phyloP scores from a whole-genome alignment of 2,113 vertebrate genomes.

The Morone chrysops region DNA sequence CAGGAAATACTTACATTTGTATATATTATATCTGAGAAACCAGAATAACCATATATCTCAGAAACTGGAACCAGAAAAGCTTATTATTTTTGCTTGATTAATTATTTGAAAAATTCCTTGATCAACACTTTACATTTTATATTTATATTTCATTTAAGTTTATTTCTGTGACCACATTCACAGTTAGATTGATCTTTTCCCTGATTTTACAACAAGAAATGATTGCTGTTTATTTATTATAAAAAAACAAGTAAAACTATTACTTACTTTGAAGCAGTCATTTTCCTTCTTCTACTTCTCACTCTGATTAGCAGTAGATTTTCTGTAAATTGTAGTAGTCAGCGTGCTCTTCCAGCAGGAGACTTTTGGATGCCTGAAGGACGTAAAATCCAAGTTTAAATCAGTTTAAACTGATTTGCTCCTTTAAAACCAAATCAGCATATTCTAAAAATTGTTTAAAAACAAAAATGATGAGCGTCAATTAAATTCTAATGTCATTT shows the following conservation, averaged over 20 bases:
- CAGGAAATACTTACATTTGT: neutral
- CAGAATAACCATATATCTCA: too few species aligned
- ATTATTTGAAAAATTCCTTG: neutral
- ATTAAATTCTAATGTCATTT: neutral
- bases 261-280: neutral
- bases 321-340: neutral
- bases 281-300: neutral
- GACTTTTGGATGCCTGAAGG: neutral
- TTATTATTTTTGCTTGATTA: neutral
- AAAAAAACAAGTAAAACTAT: neutral
- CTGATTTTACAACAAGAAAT: neutral
- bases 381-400: neutral
- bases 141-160: neutral
- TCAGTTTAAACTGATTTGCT: neutral
- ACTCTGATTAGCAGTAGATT: too few species aligned
- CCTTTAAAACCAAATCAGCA: neutral
- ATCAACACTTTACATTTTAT: neutral
- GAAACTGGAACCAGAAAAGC: neutral
- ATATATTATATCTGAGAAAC: neutral
- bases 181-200: neutral
- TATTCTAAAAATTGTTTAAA: neutral
- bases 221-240: neutral
- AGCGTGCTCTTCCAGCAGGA: neutral
- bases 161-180: neutral
- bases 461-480: neutral